These are phyloP conservation scores for Lateolabrax maculatus DNA, from an alignment of 2,797 vertebrate species.

Conservation along the genomic window DNA sequence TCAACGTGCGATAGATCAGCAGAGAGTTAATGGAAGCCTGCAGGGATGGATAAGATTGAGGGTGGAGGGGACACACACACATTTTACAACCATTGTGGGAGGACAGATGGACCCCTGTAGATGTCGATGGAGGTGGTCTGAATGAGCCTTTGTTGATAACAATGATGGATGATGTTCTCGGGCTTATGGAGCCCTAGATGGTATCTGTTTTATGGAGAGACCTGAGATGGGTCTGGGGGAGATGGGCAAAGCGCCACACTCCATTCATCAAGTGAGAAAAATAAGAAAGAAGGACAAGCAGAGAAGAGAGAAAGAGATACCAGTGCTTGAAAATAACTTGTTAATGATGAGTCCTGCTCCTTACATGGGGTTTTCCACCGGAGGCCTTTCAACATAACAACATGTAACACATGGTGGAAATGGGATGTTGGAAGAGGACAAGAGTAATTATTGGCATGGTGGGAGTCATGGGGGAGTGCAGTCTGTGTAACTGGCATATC, in stretches of 20 bases:
- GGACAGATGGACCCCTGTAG: constrained; percentile 43
- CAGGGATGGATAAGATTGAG: constrained; percentile 38
- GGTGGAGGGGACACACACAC: not conserved
- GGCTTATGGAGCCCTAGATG: constrained; percentile 51
- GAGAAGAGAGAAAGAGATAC: constrained; percentile 46
- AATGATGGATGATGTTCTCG: constrained; percentile 64
- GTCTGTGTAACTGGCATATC: constrained; percentile 54
- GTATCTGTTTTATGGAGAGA: constrained; percentile 60
- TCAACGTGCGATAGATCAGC: constrained; percentile 18
- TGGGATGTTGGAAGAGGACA: constrained; percentile 64
- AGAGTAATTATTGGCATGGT: constrained; percentile 55
- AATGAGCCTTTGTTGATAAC: constrained; percentile 72
- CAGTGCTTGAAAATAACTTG: constrained; percentile 52
- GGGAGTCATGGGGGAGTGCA: constrained; percentile 68
- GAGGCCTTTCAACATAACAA: constrained; percentile 62
- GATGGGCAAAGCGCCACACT: constrained; percentile 30
- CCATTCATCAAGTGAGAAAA: constrained; percentile 39
- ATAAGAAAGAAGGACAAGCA: constrained; percentile 25
- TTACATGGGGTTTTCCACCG: constrained; percentile 69
- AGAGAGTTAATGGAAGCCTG: constrained; percentile 38
- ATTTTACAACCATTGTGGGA: constrained; percentile 38
- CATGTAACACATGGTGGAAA: constrained; percentile 66
- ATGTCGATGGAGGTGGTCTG: constrained; percentile 52
- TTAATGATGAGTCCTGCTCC: constrained; percentile 57
- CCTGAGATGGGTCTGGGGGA: constrained; percentile 49